phyloP scores from a whole-genome alignment of 2,888 invertebrate genomes.

The Hypsopygia costalis region DNA sequence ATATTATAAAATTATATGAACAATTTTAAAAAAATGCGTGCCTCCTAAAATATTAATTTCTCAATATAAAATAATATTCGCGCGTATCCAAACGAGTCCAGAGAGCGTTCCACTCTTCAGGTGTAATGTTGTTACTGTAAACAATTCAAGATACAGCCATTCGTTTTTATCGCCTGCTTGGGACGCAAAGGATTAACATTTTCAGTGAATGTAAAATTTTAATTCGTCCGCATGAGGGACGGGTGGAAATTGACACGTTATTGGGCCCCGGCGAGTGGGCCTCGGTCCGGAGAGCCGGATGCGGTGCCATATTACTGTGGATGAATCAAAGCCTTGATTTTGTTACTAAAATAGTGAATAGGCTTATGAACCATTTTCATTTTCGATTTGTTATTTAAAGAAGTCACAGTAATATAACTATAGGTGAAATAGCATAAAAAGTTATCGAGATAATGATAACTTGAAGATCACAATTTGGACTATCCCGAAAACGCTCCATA shows the following conservation, averaged over 20 bases:
- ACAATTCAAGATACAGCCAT: slow-evolving; percentile 67
- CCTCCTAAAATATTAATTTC: background rate
- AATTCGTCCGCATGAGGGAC: slow-evolving; percentile 63
- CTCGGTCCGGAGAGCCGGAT: slow-evolving; percentile 8
- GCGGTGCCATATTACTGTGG: background rate
- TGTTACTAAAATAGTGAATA: slow-evolving; percentile 59
- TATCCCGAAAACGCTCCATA: too few relatives aligned
- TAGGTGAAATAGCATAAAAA: too few relatives aligned
- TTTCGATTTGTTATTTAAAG: too few relatives aligned
- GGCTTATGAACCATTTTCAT: too few relatives aligned
- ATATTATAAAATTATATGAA: too few relatives aligned
- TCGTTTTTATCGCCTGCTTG: slow-evolving; percentile 63
- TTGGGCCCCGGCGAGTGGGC: slow-evolving; percentile 50
- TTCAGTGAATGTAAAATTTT: slow-evolving; percentile 71
- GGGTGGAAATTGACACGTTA: slow-evolving; percentile 65
- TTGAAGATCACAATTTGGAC: too few relatives aligned
- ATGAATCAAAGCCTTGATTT: slow-evolving; percentile 23
- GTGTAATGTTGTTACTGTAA: slow-evolving; percentile 18
- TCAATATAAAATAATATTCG: background rate
- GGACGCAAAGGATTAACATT: slow-evolving; percentile 70
- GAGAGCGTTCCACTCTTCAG: background rate
- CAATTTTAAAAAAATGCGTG: background rate
- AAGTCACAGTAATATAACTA: too few relatives aligned
- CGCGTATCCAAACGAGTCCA: background rate
- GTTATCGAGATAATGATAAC: too few relatives aligned